phyloP scores from a whole-genome alignment of 2,797 vertebrate genomes.

The Gymnothorax reevesii region DNA sequence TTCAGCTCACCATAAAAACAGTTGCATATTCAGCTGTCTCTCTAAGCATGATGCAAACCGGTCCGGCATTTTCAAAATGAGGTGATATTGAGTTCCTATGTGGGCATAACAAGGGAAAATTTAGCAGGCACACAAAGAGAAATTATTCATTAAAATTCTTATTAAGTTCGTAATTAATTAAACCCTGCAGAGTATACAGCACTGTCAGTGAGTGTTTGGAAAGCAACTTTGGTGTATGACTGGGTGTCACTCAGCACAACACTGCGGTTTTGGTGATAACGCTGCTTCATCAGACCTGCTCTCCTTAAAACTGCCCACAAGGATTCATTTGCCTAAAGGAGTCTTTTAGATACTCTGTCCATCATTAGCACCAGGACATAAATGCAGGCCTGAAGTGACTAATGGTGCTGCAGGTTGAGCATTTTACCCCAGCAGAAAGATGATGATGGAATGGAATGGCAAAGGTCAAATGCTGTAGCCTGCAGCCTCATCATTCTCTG shows the following conservation, averaged over 20 bases:
- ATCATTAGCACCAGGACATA: not conserved
- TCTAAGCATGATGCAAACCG: not conserved
- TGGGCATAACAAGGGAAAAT: not conserved
- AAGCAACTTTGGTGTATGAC: not conserved
- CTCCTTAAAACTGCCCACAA: not conserved
- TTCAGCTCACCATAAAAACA: slow-evolving; percentile 1
- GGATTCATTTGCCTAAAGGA: not conserved
- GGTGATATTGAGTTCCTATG: not conserved
- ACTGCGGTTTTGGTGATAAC: not conserved
- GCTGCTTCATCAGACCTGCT: no score
- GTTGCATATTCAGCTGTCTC: not conserved
- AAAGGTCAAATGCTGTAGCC: not conserved
- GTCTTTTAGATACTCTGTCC: not conserved
- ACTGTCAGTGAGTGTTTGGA: not conserved
- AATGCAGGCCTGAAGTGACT: not conserved
- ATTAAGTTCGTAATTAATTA: not conserved
- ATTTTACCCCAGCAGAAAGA: not conserved
- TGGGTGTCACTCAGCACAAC: not conserved
- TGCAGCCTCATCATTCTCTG: not conserved
- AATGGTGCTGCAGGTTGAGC: not conserved
- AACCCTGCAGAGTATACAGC: not conserved
- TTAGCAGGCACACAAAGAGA: not conserved
- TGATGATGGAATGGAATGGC: not conserved
- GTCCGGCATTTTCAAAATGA: not conserved
- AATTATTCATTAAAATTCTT: not conserved